Evolutionary conservation across 2,113 vertebrate genomes (phyloP).

Genomic region (Hippocampus mohnikei): DNA sequence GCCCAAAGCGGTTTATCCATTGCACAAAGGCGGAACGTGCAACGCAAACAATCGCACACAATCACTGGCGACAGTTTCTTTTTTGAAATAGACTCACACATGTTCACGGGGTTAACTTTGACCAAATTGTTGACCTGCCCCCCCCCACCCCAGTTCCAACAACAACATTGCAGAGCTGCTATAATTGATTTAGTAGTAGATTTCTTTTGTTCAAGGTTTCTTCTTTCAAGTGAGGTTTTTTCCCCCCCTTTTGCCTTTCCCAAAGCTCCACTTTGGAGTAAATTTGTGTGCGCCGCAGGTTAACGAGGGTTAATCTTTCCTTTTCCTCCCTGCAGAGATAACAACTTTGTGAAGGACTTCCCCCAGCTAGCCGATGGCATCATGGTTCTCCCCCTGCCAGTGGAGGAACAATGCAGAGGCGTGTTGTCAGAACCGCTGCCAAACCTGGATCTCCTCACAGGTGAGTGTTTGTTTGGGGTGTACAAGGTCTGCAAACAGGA

Average conservation of each 20-base stretch:
- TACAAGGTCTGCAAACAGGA: not conserved
- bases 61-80: conserved; percentile 12
- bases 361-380: conserved; percentile 93
- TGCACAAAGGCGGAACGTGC: conserved; percentile 3
- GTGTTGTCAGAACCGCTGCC: conserved; percentile 92
- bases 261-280: not conserved
- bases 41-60: not conserved
- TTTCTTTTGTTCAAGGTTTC: not conserved
- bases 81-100: conserved; percentile 2
- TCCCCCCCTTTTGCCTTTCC: not conserved
- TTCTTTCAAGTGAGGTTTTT: not conserved
- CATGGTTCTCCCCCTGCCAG: conserved; percentile 91
- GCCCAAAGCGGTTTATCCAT: conserved; percentile 6
- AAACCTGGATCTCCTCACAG: conserved; percentile 87
- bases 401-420: conserved; percentile 94
- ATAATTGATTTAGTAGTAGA: not conserved
- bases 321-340: conserved; percentile 76
- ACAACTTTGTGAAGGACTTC: conserved; percentile 98
- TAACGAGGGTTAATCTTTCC: not conserved
- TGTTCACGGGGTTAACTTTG: not conserved
- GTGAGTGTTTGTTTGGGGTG: conserved; percentile 56
- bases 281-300: not conserved
- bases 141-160: not conserved
- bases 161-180: not conserved
- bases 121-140: not conserved